Evolutionary conservation across 2,888 invertebrate species (phyloP).

Genomic region (Hemithea aestivaria): DNA sequence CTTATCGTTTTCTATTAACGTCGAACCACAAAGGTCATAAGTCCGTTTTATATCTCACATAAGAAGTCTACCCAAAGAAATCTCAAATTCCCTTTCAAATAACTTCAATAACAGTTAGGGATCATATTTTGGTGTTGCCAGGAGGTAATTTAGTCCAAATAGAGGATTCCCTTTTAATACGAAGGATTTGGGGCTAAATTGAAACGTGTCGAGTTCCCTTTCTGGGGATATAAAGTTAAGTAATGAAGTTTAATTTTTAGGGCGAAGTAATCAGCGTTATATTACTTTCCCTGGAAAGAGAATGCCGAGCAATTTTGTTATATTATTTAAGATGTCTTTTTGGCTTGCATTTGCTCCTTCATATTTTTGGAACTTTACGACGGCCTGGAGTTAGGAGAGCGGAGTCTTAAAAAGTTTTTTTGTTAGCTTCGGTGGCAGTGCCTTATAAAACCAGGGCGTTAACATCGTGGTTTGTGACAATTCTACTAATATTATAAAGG

Average conservation of each 20-base stretch:
- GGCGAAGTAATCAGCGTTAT: constrained; percentile 20
- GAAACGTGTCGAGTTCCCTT: constrained; percentile 22
- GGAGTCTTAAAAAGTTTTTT: no score
- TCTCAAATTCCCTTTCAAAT: constrained; percentile 17
- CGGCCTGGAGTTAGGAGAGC: no score
- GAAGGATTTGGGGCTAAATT: constrained; percentile 23
- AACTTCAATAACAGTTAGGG: constrained; percentile 18
- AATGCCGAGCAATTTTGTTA: not conserved
- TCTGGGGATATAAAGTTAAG: constrained; percentile 17
- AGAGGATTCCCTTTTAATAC: constrained; percentile 24
- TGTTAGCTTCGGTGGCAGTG: no score
- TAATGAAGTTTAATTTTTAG: constrained; percentile 25
- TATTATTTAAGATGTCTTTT: no score
- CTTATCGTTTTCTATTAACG: no score
- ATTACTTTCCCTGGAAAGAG: not conserved
- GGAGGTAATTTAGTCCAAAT: constrained; percentile 20
- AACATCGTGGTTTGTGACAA: no score
- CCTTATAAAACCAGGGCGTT: no score
- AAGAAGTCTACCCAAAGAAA: constrained; percentile 9
- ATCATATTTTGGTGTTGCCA: constrained; percentile 21
- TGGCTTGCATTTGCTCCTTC: no score
- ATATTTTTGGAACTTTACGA: no score
- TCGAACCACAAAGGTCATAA: no score
- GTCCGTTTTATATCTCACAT: no score
- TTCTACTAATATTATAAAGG: no score